Evolutionary conservation across 2,797 vertebrate species (phyloP).

Genomic region (Lepidocolaptes lacrymiger): DNA sequence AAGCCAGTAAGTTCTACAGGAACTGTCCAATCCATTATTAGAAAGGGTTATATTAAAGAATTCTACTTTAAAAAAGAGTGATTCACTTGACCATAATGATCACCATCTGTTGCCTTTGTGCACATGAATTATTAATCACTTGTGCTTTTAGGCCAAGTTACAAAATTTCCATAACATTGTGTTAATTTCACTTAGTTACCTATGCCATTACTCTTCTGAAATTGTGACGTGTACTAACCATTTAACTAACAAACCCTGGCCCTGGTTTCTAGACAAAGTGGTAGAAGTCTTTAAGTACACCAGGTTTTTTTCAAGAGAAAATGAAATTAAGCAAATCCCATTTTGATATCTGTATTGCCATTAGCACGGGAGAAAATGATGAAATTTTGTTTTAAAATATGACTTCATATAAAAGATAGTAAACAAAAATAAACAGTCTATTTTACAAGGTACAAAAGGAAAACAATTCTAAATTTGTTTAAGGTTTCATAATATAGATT

Average conservation of each 20-base stretch:
- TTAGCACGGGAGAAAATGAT: not conserved
- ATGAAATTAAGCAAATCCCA: not conserved
- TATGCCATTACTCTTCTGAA: not conserved
- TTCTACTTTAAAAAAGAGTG: not conserved
- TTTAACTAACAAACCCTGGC: not conserved
- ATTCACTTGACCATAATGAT: not conserved
- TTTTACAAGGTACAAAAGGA: not conserved
- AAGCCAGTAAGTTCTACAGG: not conserved
- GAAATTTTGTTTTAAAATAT: not conserved
- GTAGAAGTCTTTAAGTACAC: not conserved
- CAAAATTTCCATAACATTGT: not conserved
- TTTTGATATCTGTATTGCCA: not conserved
- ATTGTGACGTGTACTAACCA: not conserved
- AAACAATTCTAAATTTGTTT: not conserved
- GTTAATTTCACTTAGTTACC: not conserved
- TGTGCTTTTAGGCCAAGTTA: not conserved
- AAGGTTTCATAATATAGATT: not conserved
- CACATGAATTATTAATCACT: not conserved
- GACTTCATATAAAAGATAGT: not conserved
- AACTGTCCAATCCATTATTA: not conserved
- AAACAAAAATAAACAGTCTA: not conserved
- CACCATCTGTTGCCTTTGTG: not conserved
- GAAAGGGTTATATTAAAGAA: not conserved
- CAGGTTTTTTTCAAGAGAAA: not conserved
- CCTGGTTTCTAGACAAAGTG: not conserved